Evolutionary conservation across 2,113 vertebrate species (phyloP).

Genomic region (Nothocercus nigrocapillus): DNA sequence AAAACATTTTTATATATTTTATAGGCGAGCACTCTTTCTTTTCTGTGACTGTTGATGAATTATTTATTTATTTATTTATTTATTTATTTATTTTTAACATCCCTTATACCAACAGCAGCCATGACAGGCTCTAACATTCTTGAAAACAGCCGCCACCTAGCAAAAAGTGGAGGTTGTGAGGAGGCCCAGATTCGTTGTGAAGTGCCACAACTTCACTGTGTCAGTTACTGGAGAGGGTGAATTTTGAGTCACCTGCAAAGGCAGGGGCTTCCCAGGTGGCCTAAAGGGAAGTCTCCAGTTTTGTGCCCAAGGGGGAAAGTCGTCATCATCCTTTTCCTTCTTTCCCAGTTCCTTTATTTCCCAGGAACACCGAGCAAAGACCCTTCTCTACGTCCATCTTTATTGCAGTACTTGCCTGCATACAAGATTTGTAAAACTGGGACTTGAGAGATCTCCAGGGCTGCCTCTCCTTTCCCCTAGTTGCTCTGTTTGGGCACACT

Average conservation of each 20-base stretch:
- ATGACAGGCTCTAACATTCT: neutral
- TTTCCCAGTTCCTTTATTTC: neutral
- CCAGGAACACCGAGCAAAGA: neutral
- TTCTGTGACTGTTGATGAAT: constrained; percentile 24
- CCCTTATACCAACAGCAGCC: neutral
- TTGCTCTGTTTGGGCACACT: neutral
- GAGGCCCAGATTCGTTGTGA: neutral
- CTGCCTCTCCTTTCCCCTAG: neutral
- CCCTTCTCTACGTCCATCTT: neutral
- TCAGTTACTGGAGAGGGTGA: neutral
- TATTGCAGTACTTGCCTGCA: neutral
- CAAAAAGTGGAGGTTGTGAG: neutral
- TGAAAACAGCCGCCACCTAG: neutral
- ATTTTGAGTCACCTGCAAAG: neutral
- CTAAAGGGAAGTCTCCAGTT: neutral
- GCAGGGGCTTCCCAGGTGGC: neutral
- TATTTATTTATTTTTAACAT: constrained; percentile 28
- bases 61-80: no score
- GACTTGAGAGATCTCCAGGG: neutral
- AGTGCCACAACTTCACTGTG: neutral
- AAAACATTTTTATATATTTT: constrained; percentile 47
- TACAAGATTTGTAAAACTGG: neutral
- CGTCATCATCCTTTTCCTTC: neutral
- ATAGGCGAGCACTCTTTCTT: constrained; percentile 11
- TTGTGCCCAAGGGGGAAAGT: neutral